These are phyloP conservation scores for Myotis brandtii DNA, from an alignment of 2,113 vertebrate species.

Conservation along the genomic window DNA sequence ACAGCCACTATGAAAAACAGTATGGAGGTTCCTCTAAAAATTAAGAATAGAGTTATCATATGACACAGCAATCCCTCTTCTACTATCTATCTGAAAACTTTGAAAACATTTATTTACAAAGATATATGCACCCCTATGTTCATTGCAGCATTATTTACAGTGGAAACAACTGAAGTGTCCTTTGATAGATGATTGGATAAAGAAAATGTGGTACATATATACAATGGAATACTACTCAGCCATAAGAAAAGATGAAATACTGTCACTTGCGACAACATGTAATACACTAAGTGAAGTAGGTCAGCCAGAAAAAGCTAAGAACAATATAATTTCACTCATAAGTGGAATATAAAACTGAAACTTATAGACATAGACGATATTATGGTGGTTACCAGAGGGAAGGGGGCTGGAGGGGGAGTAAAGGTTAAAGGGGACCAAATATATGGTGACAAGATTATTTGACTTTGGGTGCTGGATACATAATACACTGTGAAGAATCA, in stretches of 20 bases:
- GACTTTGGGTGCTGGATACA: neutral
- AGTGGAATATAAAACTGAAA: neutral
- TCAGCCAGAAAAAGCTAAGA: neutral
- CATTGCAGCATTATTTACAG: too few relatives aligned
- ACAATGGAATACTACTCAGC: neutral
- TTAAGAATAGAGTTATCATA: too few relatives aligned
- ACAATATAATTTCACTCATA: neutral
- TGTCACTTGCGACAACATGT: neutral
- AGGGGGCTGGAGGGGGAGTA: neutral
- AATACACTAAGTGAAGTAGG: neutral
- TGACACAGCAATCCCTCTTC: too few relatives aligned
- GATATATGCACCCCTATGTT: too few relatives aligned
- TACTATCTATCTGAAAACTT: too few relatives aligned
- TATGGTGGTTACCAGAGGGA: neutral
- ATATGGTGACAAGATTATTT: neutral
- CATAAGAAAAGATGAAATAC: neutral
- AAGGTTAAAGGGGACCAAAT: neutral
- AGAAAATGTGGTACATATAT: too few relatives aligned
- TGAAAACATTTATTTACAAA: too few relatives aligned
- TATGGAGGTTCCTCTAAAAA: too few relatives aligned
- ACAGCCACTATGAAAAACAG: neutral
- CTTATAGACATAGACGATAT: neutral
- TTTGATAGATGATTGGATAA: too few relatives aligned
- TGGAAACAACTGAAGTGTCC: too few relatives aligned
- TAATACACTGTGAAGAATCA: neutral